Evolutionary conservation across 2,888 invertebrate species (phyloP).

Genomic region (Euzophera pinguis): DNA sequence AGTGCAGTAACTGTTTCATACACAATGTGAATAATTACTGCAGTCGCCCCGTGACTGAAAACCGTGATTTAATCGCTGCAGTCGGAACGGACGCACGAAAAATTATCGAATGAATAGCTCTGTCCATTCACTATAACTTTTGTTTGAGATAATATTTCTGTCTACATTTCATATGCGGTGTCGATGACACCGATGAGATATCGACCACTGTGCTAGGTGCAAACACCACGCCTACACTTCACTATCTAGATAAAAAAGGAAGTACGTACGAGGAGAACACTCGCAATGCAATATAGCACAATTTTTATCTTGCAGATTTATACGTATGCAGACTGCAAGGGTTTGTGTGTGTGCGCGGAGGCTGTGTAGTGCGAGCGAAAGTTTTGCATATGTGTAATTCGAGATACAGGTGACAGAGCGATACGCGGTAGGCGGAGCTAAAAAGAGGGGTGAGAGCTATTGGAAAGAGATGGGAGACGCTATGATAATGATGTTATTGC

Average conservation of each 20-base stretch:
- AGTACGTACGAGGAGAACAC: slow-evolving; percentile 45
- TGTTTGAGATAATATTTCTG: slow-evolving; percentile 10
- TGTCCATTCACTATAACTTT: slow-evolving; percentile 12
- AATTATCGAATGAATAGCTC: slow-evolving; percentile 37
- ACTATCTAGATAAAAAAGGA: slow-evolving; percentile 63
- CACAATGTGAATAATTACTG: slow-evolving; percentile 73
- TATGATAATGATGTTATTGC: slow-evolving; percentile 81
- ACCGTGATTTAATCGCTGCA: slow-evolving; percentile 55
- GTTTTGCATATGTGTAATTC: slow-evolving; percentile 80
- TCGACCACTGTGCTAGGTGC: slow-evolving; percentile 75
- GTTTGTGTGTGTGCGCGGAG: slow-evolving; percentile 35
- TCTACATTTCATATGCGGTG: slow-evolving; percentile 42
- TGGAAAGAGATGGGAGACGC: slow-evolving; percentile 77
- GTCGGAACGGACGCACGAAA: slow-evolving; percentile 44
- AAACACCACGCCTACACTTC: slow-evolving; percentile 71
- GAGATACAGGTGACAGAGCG: slow-evolving; percentile 79
- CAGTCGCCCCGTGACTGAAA: slow-evolving; percentile 63
- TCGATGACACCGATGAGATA: slow-evolving; percentile 70
- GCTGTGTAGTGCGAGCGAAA: slow-evolving; percentile 51
- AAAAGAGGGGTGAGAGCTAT: slow-evolving; percentile 72
- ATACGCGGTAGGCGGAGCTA: slow-evolving; percentile 74
- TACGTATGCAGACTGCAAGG: slow-evolving; percentile 33
- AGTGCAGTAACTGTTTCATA: slow-evolving; percentile 66
- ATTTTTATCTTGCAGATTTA: slow-evolving; percentile 79
- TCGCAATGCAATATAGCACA: slow-evolving; percentile 63